These are phyloP conservation scores for silkworm (Bombyx mori) DNA, from an alignment of 1,140 invertebrate genomes.

Conservation along the genomic window ASM3026992v2 NC_085112.1:9588501-9589000, in stretches of 20 bases:
- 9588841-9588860: slow-evolving; percentile 59
- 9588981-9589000: too few species aligned
- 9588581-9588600: not conserved
- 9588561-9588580: slow-evolving; percentile 1
- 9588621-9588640: slow-evolving; percentile 52
- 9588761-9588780: slow-evolving; percentile 57
- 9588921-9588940: too few species aligned
- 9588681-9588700: slow-evolving; percentile 31
- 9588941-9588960: too few species aligned
- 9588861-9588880: too few species aligned
- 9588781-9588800: slow-evolving; percentile 37
- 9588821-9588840: slow-evolving; percentile 54
- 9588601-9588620: slow-evolving; percentile 28
- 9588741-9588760: slow-evolving; percentile 65
- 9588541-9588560: slow-evolving; percentile 5
- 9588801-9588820: slow-evolving; percentile 37
- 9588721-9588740: slow-evolving; percentile 54
- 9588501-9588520: slow-evolving; percentile 17
- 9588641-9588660: slow-evolving; percentile 53
- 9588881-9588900: too few species aligned
- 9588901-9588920: too few species aligned
- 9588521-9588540: slow-evolving; percentile 11
- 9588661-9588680: slow-evolving; percentile 60
- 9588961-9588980: too few species aligned
- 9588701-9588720: slow-evolving; percentile 28